Percentiles rank a stretch among this genome's conserved stretches.
Evolutionary conservation across 2,797 vertebrate species (phyloP).

Genomic region (Gobionotothen gibberifrons): DNA sequence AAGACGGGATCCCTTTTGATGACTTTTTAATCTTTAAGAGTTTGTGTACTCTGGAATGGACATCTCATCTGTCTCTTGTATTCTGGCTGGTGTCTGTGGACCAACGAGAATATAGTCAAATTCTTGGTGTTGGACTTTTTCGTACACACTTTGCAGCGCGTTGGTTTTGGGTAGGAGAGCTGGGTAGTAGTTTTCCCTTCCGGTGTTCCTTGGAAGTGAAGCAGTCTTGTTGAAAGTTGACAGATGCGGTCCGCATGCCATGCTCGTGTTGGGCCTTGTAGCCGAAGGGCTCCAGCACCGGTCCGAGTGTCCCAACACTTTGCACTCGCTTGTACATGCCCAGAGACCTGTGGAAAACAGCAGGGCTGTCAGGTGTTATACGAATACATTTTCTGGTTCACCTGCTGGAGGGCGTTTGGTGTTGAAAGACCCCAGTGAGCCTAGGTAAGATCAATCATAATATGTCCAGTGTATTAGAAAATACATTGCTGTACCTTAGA

Average conservation of each 20-base stretch:
- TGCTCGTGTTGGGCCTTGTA: constrained; percentile 84
- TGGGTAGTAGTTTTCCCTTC: constrained; percentile 92
- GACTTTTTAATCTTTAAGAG: constrained; percentile 68
- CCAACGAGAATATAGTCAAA: constrained; percentile 93
- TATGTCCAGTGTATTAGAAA: constrained; percentile 11
- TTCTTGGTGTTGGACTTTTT: constrained; percentile 93
- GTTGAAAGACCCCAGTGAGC: constrained; percentile 17
- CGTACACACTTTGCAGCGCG: constrained; percentile 93
- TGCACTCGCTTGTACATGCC: constrained; percentile 97
- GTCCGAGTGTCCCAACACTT: constrained; percentile 96
- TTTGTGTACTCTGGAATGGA: constrained; percentile 90
- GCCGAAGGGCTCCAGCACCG: constrained; percentile 98
- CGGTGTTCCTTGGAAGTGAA: constrained; percentile 90
- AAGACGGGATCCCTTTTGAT: constrained; percentile 49
- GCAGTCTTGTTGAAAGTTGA: constrained; percentile 95
- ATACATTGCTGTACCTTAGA: not conserved
- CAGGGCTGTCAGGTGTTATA: constrained; percentile 30
- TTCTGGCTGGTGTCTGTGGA: constrained; percentile 89
- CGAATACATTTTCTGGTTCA: constrained; percentile 24
- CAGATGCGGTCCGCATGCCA: constrained; percentile 85
- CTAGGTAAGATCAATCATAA: constrained; percentile 21
- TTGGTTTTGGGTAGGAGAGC: constrained; percentile 90
- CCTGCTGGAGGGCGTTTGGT: constrained; percentile 14
- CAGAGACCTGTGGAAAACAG: constrained; percentile 88
- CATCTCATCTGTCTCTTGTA: constrained; percentile 92